Base-by-base conservation (phyloP, 1,140 invertebrate genomes). In the Cecropterus lyciades region DNA sequence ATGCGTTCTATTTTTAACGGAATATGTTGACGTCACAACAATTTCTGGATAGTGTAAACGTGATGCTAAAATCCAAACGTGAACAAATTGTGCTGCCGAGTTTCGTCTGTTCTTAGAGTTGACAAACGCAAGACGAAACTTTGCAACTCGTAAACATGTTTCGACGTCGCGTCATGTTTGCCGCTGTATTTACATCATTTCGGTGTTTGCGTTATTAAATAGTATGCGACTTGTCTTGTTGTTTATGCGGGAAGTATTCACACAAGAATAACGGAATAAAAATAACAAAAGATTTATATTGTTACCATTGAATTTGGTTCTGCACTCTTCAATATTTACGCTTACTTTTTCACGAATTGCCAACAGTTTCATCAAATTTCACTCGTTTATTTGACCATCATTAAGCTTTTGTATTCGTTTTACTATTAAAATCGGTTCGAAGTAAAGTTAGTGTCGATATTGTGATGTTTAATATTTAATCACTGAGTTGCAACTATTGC, bases 161-260 rank as follows among this genome's bases (percentile, higher is more conserved):
- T 75, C 69, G 42, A 77, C 72, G 72, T 75, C 72, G 65, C 64
- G 71, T 74, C 74, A 75, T 76, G 76, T 79, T 81, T 85, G 73
- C 59, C 66, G 45, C 64, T 75, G 70, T 75, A 72, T 69, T 59
- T 67, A 72, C 72, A 72, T 79, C 69, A 67, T 77, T 77, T 66
- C 51, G 59, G 59, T 79, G 37, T 33, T 33, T 33, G 30, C 30
- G 6, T 33, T 33, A 9, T 33, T 33, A 33, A 9, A 33, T 10
- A 33, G 9, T 33, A 33, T 33, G 9, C 30, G 30, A 4, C 30
- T 24, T 9, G 30, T 9, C 30, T 7, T 33, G 30, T 33, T 33
- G 30, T 33, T 33, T 33, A 8, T 10, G 30, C 9, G 9, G 30
- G 9, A 33, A 33, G 9, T 3, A 33, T 33, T 33, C 30, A 10